Evolutionary conservation across 2,888 invertebrate species (phyloP).

Genomic region (Drosophila mettleri): DNA sequence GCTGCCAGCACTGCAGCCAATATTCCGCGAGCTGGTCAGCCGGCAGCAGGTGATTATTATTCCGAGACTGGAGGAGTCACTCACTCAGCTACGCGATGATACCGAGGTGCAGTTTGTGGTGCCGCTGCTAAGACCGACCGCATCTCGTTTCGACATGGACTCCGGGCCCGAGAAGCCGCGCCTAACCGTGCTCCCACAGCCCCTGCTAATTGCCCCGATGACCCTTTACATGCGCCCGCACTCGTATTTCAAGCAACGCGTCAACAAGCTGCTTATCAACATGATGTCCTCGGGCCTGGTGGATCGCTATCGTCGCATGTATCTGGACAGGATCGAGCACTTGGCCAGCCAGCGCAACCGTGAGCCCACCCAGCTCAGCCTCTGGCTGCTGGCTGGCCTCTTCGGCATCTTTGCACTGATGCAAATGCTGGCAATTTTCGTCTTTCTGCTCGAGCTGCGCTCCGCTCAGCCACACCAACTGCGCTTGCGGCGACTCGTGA

Average conservation of each 20-base stretch:
- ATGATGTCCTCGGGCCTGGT: constrained; percentile 76
- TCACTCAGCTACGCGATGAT: constrained; percentile 45
- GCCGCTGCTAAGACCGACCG: constrained; percentile 45
- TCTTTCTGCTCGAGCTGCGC: constrained; percentile 72
- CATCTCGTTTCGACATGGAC: constrained; percentile 57
- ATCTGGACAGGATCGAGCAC: constrained; percentile 56
- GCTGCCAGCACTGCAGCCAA: constrained; percentile 43
- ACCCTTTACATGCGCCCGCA: constrained; percentile 79
- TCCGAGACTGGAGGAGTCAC: not conserved
- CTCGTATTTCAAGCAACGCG: constrained; percentile 64
- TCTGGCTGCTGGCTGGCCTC: constrained; percentile 68
- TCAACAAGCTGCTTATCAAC: constrained; percentile 65
- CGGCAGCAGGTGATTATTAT: constrained; percentile 1
- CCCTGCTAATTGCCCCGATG: constrained; percentile 68
- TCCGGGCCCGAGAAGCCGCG: constrained; percentile 40
- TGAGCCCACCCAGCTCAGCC: constrained; percentile 63
- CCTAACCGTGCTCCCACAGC: constrained; percentile 52
- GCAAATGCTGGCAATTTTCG: constrained; percentile 49
- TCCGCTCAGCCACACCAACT: constrained; percentile 16
- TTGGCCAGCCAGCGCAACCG: not conserved
- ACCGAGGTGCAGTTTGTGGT: constrained; percentile 42
- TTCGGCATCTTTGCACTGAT: constrained; percentile 61
- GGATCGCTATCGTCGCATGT: constrained; percentile 57
- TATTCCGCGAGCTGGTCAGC: constrained; percentile 45
- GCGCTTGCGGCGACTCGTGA: constrained; percentile 36